Percentiles rank a stretch among this genome's conserved stretches.
phyloP scores from a whole-genome alignment of 92 coral and sea anemone genomes.

The Epizoanthus stellaris region DNA sequence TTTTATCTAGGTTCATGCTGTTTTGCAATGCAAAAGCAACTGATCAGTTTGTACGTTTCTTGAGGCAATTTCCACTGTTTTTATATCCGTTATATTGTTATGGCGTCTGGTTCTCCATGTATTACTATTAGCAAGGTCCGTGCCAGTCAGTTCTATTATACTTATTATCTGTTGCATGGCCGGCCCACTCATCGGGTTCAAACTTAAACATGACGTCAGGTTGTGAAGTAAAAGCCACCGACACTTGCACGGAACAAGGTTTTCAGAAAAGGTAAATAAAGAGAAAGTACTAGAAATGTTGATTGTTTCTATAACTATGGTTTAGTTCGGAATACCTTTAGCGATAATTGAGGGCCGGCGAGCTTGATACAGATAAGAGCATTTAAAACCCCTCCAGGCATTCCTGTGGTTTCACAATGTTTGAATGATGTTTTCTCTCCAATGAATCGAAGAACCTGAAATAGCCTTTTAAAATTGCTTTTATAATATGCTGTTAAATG shows the following conservation, averaged over 20 bases:
- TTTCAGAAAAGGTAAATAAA: neutral
- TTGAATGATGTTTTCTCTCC: neutral
- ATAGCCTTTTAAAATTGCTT: too few relatives aligned
- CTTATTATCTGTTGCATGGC: neutral
- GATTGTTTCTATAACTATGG: neutral
- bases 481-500: neutral
- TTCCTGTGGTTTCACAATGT: neutral
- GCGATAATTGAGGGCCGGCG: neutral
- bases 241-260: neutral
- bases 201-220: neutral
- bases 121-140: neutral
- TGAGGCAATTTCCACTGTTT: too few relatives aligned
- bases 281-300: too few relatives aligned
- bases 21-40: too few relatives aligned
- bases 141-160: neutral
- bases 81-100: too few relatives aligned
- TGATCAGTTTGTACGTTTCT: too few relatives aligned
- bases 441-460: neutral
- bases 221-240: neutral
- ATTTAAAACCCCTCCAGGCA: neutral
- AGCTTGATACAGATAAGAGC: neutral
- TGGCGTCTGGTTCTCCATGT: too few relatives aligned
- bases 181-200: neutral
- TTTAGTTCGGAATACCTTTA: neutral
- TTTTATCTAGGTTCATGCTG: too few relatives aligned